A percentile compares a stretch with the other conserved stretches of the same genome.
Evolutionary conservation across 2,797 vertebrate genomes (phyloP).

Genomic region (Malacoctenus gilli): DNA sequence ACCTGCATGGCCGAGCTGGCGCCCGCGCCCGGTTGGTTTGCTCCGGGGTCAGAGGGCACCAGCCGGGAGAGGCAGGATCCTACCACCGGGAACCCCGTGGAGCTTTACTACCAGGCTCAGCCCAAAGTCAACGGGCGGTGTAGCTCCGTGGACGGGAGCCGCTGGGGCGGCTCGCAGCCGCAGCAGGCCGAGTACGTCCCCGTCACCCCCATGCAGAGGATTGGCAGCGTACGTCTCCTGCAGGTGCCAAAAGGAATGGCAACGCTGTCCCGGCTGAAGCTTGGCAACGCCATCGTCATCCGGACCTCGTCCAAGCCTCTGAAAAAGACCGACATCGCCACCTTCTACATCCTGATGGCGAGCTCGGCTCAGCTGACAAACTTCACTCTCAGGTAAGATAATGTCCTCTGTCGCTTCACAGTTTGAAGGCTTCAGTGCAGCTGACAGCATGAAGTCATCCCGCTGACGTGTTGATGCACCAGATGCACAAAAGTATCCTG

Average conservation of each 20-base stretch:
- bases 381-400: constrained; percentile 91
- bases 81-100: constrained; percentile 84
- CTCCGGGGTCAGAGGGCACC: constrained; percentile 77
- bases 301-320: constrained; percentile 84
- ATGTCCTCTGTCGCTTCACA: neutral
- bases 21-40: constrained; percentile 86
- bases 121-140: constrained; percentile 80
- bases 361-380: constrained; percentile 84
- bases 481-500: too few species aligned
- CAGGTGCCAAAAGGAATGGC: constrained; percentile 81
- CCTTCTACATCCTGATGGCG: constrained; percentile 87
- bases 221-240: constrained; percentile 89
- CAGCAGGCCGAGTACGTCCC: constrained; percentile 83
- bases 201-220: constrained; percentile 87
- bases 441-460: too few species aligned
- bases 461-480: too few species aligned
- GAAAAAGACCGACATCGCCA: constrained; percentile 87
- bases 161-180: constrained; percentile 63
- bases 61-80: constrained; percentile 83
- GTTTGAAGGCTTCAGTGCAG: constrained; percentile 5
- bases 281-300: constrained; percentile 87
- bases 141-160: constrained; percentile 61
- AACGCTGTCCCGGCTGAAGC: constrained; percentile 82
- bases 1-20: constrained; percentile 89
- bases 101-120: constrained; percentile 88